Evolutionary conservation across 37 sponge, comb jelly and placozoan genomes (phyloP), one percentile per base, ranked within the genome.

Genomic region (Chondrosia reniformis): DNA sequence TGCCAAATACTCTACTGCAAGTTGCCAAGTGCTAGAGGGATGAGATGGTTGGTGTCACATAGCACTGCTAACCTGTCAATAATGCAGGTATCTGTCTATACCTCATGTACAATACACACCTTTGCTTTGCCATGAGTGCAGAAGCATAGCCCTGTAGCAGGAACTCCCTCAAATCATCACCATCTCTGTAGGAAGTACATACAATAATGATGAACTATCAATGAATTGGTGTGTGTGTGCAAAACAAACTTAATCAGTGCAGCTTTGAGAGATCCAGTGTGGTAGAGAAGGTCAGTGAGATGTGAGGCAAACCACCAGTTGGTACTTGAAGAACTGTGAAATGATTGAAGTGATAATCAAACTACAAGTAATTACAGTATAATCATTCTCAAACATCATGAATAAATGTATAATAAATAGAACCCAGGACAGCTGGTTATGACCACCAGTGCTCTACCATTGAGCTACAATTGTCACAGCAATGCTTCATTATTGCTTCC

Each of bases 271-370:
- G 55, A 19, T n/a, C 84, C 90, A 15, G 61, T 46, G 61, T 83
- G 93, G 21, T 83, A 71, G 32, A 89, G 71, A 19, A 89, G 66
- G 79, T 89, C 77, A 19, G 89, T 54, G 6, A 89, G 78, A 46
- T 93, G 93, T 22, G 87, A 80, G 9, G 79, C 89, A 75, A 93
- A 84, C 93, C 93, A 93, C 89, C 89, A 88, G 65, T 88, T 83
- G 37, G 83, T 72, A 27, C 85, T 15, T 13, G 54, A 55, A 57
- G 90, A 76, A 67, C 90, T 91, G 55, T 25, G 37, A 3, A 55
- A 12, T n/a, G n/a, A n/a, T 30, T 17, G 30, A 19, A 32, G n/a
- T 32, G 33, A 15, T 17, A 64, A n/a, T n/a, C n/a, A n/a, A n/a
- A n/a, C n/a, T n/a, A n/a, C n/a, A n/a, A n/a, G n/a, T n/a, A n/a